Evolutionary conservation across 2,113 vertebrate genomes (phyloP).

Genomic region (Nestor notabilis): DNA sequence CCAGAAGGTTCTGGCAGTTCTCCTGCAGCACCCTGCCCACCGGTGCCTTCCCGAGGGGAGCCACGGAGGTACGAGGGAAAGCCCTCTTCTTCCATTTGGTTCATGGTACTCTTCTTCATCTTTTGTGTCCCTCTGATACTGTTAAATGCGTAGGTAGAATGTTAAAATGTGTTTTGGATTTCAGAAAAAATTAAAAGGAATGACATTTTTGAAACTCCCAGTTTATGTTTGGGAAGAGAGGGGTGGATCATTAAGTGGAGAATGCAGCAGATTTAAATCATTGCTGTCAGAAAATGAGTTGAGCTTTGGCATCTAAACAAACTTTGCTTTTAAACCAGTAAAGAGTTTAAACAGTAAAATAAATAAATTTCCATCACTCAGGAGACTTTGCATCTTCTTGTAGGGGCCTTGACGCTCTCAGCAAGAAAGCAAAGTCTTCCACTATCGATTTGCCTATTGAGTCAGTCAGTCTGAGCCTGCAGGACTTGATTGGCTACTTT

Average conservation of each 20-base stretch:
- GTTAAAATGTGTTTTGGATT: neutral
- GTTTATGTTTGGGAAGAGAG: neutral
- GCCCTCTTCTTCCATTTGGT: neutral
- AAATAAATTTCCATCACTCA: neutral
- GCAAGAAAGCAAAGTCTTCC: conserved; percentile 84
- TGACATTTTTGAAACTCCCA: neutral
- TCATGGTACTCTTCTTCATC: neutral
- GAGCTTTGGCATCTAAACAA: neutral
- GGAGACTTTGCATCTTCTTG: neutral
- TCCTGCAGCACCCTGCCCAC: neutral
- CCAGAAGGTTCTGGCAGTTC: neutral
- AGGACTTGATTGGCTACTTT: conserved; percentile 95
- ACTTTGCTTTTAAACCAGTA: neutral
- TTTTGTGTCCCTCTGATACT: neutral
- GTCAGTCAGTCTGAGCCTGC: conserved; percentile 90
- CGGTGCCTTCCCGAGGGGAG: neutral
- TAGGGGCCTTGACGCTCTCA: conserved; percentile 90
- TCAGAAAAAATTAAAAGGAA: neutral
- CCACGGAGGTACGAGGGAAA: neutral
- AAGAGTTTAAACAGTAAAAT: neutral
- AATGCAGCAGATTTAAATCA: neutral
- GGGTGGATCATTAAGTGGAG: neutral
- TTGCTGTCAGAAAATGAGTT: neutral
- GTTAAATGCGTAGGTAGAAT: fast-evolving
- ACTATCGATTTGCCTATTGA: conserved; percentile 88